Evolutionary conservation across 2,888 invertebrate species (phyloP).

Genomic region (Bedellia somnulentella): DNA sequence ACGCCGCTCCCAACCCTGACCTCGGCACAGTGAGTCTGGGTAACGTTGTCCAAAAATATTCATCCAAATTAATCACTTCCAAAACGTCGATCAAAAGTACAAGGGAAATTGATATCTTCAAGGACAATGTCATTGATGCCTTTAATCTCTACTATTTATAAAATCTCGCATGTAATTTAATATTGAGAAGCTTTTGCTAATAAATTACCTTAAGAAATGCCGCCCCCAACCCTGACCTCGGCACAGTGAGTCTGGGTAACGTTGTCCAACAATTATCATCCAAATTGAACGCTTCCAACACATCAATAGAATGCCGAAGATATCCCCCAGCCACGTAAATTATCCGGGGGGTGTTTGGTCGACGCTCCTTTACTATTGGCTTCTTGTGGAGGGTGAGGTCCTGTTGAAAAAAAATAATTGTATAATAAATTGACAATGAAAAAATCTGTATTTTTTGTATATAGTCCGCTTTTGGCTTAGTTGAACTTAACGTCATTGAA

Average conservation of each 20-base stretch:
- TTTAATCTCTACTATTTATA: too few species aligned
- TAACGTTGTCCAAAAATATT: slow-evolving; percentile 72
- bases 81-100: slow-evolving; percentile 74
- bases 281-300: slow-evolving; percentile 86
- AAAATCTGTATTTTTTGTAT: neutral
- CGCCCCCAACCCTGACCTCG: slow-evolving; percentile 84
- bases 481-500: too few species aligned
- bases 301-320: slow-evolving; percentile 80
- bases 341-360: slow-evolving; percentile 85
- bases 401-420: slow-evolving; percentile 25
- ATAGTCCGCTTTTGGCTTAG: too few species aligned
- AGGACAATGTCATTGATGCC: too few species aligned
- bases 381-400: slow-evolving; percentile 88
- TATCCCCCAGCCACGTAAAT: slow-evolving; percentile 93
- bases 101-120: too few species aligned
- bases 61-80: slow-evolving; percentile 78
- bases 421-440: neutral
- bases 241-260: slow-evolving; percentile 80
- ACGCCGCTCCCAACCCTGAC: slow-evolving; percentile 75
- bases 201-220: slow-evolving; percentile 75
- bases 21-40: slow-evolving; percentile 74
- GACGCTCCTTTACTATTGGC: slow-evolving; percentile 80
- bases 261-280: slow-evolving; percentile 84
- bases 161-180: too few species aligned
- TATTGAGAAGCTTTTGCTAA: too few species aligned